Percentiles rank a stretch among this genome's conserved stretches.
phyloP scores from a whole-genome alignment of 1,140 invertebrate species.

The Hypothenemus hampei region DNA sequence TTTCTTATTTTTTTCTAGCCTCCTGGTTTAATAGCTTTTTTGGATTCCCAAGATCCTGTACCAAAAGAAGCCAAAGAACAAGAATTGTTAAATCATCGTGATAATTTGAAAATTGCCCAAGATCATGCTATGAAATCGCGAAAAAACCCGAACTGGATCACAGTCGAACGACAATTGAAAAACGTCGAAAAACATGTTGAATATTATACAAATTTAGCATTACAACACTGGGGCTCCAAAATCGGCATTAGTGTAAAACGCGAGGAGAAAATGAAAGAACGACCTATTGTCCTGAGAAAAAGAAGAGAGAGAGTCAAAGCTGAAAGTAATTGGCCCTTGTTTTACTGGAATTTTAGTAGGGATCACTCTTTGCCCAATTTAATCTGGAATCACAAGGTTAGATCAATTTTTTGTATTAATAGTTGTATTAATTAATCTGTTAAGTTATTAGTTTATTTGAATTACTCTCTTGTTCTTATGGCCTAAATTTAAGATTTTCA shows the following conservation, averaged over 20 bases:
- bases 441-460: no score
- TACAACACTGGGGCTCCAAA: constrained; percentile 85
- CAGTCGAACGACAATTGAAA: constrained; percentile 65
- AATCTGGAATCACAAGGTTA: constrained; percentile 96
- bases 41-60: constrained; percentile 83
- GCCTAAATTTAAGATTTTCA: background rate
- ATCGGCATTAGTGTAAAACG: constrained; percentile 66
- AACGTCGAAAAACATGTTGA: constrained; percentile 77
- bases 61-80: constrained; percentile 65
- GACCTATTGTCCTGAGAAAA: constrained; percentile 86
- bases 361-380: constrained; percentile 95
- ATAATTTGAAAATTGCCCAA: constrained; percentile 93
- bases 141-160: constrained; percentile 63
- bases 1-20: constrained; percentile 51
- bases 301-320: constrained; percentile 86
- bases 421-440: background rate
- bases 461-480: no score
- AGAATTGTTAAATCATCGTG: constrained; percentile 71
- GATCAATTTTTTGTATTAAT: background rate
- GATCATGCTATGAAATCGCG: constrained; percentile 66
- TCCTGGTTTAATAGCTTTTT: constrained; percentile 80
- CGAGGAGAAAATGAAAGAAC: constrained; percentile 58
- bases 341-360: constrained; percentile 93
- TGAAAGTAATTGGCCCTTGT: constrained; percentile 87
- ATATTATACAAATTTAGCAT: constrained; percentile 62